Base-by-base conservation (phyloP, 30 jellyfish, hydroid and myxozoan species). In the Aurelia aurita complex sp. Pacific region DNA sequence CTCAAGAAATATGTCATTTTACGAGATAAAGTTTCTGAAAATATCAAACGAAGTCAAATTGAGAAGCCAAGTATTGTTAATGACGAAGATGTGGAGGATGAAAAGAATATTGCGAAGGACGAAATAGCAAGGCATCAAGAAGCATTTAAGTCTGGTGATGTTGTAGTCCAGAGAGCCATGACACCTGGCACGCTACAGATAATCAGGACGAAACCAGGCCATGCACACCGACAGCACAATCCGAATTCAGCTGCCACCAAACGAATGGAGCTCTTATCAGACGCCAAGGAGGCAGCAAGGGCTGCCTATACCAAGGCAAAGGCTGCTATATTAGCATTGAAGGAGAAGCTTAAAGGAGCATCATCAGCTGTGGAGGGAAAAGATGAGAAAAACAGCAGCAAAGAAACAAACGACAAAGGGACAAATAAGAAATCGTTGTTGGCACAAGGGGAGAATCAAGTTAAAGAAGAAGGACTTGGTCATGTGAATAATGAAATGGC, bases 101-200 rank as follows among this genome's bases (percentile, higher is more conserved):
- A 7, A 46, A 46, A 46, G 43, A 73, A 67, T 60, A 70, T 84
- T 1, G 93, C 74, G 2, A 84, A 84, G 29, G 88, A 84, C 51
- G 75, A 42, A 16, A 84, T 84, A 7, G 88, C 76, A 34, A 63
- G 72, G 33, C 93, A 73, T 29, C 78, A 74, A 14, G 54, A 29
- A 61, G 80, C 32, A 50, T 59, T 62, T 13, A 61, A 61, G 2
- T 40, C 73, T 17, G 93, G 85, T 33, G 33, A 29, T 23, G 19
- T 66, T 17, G 52, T 64, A 36, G 82, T 77, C 4, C 75, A 73
- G 53, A 42, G 82, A 55, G 85, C 83, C 64, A 70, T 67, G 73
- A 84, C 93, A n/a, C 93, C 95, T 10, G 89, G 95, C 5, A 86
- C 91, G 40, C 32, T 67, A 74, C 89, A 91, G 61, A 80, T 87